phyloP scores from a whole-genome alignment of 1,140 invertebrate species.

The Leptoteleia sp. region DNA sequence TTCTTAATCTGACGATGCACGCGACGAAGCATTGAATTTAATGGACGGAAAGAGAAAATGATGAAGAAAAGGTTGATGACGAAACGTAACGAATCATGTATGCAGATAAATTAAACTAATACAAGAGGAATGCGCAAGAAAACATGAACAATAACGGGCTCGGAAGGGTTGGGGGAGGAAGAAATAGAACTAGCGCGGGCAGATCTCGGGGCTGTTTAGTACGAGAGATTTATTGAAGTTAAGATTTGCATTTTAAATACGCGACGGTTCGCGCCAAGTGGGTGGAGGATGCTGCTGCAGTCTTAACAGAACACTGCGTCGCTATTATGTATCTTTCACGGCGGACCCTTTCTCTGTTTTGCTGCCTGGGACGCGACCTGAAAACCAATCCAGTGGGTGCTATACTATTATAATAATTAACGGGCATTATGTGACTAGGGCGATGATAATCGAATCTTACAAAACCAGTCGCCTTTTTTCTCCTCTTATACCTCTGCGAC shows the following conservation, averaged over 20 bases:
- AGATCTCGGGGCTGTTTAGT: conserved; percentile 64
- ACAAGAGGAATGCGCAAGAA: conserved; percentile 30
- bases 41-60: neutral
- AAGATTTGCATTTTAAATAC: conserved; percentile 78
- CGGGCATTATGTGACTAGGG: conserved; percentile 49
- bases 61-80: conserved; percentile 13
- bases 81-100: conserved; percentile 36
- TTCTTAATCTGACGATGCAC: no score
- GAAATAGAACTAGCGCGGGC: conserved; percentile 43
- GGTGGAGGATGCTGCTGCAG: conserved; percentile 67
- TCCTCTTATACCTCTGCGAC: no score
- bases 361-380: conserved; percentile 1
- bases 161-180: conserved; percentile 33
- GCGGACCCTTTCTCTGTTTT: conserved; percentile 38
- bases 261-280: conserved; percentile 65
- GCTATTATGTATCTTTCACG: conserved; percentile 63
- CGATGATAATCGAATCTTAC: conserved; percentile 44
- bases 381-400: conserved; percentile 39
- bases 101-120: conserved; percentile 55
- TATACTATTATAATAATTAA: conserved; percentile 65
- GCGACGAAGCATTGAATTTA: conserved; percentile 7
- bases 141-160: conserved; percentile 35
- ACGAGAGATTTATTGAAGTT: conserved; percentile 74
- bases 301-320: conserved; percentile 68
- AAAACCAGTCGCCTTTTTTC: neutral